Base-by-base conservation (phyloP, 92 coral and sea anemone genomes). In the Ricordea florida region DNA sequence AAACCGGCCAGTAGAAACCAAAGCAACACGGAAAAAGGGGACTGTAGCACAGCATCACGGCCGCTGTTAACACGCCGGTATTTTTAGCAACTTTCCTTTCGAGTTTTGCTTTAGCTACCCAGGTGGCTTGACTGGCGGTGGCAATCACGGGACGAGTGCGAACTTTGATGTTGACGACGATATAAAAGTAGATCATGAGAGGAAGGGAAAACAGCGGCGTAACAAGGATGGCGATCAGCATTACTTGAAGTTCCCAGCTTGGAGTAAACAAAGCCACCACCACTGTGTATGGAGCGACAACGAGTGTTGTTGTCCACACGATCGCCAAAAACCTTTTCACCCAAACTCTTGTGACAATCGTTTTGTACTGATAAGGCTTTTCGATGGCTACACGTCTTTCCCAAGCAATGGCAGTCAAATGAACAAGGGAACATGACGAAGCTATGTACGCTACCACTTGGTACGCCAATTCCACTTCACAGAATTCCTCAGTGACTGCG, bases 351-450 rank as follows among this genome's bases (percentile, higher is more conserved):
- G 75, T 68, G 32, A 68, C 44, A 6, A 68, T 23, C 32, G 3
- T 22, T 35, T 68, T 49, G 35, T 68, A 68, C 1, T 4, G 4
- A 10, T 5, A 49, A 60, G 60, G 51, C 48, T 34, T 34, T 50
- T 24, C 24, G 33, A 68, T 23, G 47, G 75, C 75, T n/a, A 68
- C 61, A 18, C 36, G 51, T 17, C 75, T 35, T 10, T 68, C 75
- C 44, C 38, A 50, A 0, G 75, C 75, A 8, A 68, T 68, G 1
- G 36, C n/a, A 22, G 62, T 68, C 75, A 68, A 21, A 50, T 68
- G 75, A 51, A 34, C 49, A 6, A 68, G 8, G 10, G 66, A 36
- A 40, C 60, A 68, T 17, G 61, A 34, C 25, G 13, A 11, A 27
- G 23, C 36, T 0, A 36, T 53, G 4, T 24, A 17, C 6, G 41